Conservation (phyloP, 2,797 vertebrate genomes). For the Squalus acanthias region DNA sequence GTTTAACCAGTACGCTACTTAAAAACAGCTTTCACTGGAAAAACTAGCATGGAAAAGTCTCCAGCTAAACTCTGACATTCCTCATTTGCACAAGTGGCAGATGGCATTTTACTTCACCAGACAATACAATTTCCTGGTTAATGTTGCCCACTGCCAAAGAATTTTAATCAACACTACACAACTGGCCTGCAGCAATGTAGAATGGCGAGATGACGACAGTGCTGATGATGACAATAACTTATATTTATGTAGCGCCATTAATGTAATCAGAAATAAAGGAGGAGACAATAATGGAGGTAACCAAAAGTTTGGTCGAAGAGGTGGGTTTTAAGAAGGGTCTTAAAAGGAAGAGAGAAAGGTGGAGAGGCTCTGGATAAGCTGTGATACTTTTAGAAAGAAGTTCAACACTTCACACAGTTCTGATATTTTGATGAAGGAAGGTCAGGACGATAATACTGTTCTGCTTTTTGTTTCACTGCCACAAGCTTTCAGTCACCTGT, state of each 20-base stretch:
- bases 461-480: neutral
- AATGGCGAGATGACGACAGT: neutral
- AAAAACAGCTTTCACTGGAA: neutral
- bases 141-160: neutral
- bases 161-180: slow-evolving; percentile 5
- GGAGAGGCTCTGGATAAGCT: neutral
- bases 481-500: neutral
- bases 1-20: neutral
- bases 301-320: neutral
- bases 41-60: neutral
- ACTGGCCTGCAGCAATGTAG: neutral
- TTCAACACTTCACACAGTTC: neutral
- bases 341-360: neutral
- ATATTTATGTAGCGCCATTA: neutral
- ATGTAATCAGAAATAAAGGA: neutral
- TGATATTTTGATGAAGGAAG: neutral
- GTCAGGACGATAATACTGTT: neutral
- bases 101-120: neutral
- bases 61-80: neutral
- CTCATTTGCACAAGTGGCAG: neutral
- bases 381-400: neutral
- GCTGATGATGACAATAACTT: neutral
- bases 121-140: neutral
- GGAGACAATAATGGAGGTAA: neutral
- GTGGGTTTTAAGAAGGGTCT: neutral